These are phyloP conservation scores for Apamea epomidion DNA, from an alignment of 2,888 invertebrate genomes.

Conservation along the genomic window DNA sequence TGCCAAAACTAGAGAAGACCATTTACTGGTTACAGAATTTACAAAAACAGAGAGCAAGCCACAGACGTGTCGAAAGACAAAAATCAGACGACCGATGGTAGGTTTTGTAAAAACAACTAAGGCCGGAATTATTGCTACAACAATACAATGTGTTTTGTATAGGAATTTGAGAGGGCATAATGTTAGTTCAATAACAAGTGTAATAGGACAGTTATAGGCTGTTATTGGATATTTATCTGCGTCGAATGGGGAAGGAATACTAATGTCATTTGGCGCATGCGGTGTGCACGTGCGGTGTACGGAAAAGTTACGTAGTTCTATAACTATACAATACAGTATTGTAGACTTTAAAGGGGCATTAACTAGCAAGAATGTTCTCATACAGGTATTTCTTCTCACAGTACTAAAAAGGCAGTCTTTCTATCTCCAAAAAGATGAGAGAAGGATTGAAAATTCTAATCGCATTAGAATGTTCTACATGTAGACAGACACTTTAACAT, in stretches of 20 bases:
- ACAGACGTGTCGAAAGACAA: background rate
- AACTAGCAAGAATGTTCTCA: background rate
- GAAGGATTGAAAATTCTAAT: background rate
- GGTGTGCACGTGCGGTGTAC: constrained; percentile 17
- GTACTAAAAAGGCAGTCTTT: background rate
- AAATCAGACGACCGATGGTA: background rate
- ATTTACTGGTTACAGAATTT: background rate
- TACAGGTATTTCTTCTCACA: background rate
- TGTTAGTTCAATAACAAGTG: constrained; percentile 60
- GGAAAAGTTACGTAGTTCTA: constrained; percentile 4
- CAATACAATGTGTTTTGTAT: constrained; percentile 29
- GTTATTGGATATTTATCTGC: constrained; percentile 64
- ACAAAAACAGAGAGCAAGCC: background rate
- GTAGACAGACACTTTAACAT: too few species aligned
- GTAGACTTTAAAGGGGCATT: background rate
- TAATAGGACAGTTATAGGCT: constrained; percentile 61
- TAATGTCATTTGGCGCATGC: constrained; percentile 53
- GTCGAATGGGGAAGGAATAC: constrained; percentile 56
- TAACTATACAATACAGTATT: background rate
- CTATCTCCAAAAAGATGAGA: background rate
- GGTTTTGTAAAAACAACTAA: background rate
- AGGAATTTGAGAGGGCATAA: constrained; percentile 41
- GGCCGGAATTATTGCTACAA: background rate
- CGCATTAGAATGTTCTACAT: too few species aligned
- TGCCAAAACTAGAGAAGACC: background rate